Base-by-base conservation (phyloP, 2,113 vertebrate genomes). In the Phycodurus eques region DNA sequence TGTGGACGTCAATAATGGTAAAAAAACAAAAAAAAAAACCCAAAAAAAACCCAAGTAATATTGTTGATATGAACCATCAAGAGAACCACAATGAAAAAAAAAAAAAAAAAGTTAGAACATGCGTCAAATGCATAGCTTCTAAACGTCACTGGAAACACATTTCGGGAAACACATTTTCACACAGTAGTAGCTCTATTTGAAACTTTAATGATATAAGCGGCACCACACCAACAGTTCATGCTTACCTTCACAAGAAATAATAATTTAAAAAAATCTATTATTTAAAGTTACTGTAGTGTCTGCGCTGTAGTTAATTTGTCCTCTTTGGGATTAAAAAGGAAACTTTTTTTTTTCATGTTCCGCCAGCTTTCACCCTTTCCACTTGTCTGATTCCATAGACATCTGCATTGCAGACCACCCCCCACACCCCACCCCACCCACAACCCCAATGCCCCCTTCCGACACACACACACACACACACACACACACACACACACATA, bases 371-470 rank as follows among this genome's bases (percentile, higher is more conserved):
- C 71, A 27, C 85, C 73, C 78, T 87, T 85, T 90, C 84, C 83
- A 87, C 85, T 88, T 90, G 89, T 90, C 86, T 89, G 81, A 68
- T 74, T 80, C 47, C 70, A 87, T 88, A 80, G 74, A 86, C 70
- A 73, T 88, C 83, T 80, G 83, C 78, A 88, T 82, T 80, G 83
- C 78, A 88, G 73, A 60, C 67, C 83, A 2, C 49, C 46, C 20
- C n/a, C n/a, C 27, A 12, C 54, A 27, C 39, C n/a, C 33, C 39
- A 6, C 19, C 20, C 20, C 57, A 27, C 33, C 12, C 70, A 1
- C 35, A 3, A 6, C 35, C 35, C 35, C 35, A 6, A 39, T 39
- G 35, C 14, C 39, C 53, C 56, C 22, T 51, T 51, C 69, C 27
- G 17, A 61, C 22, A 71, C 75, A 33, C 57, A 72, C 74, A 57